These are phyloP conservation scores for Carassius gibelio DNA, from an alignment of 2,113 vertebrate genomes.

Conservation along the genomic window DNA sequence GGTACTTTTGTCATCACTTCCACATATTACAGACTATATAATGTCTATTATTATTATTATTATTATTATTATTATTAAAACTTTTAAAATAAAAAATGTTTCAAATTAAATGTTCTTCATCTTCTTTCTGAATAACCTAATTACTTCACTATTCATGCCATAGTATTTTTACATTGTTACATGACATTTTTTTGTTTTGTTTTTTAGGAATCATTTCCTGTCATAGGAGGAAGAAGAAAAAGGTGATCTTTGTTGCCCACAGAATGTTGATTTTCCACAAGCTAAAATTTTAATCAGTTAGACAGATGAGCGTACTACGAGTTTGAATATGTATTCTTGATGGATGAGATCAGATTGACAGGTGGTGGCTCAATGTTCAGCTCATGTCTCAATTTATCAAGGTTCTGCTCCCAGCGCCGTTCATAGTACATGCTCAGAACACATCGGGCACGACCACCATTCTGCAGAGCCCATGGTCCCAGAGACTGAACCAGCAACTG, in stretches of 20 bases:
- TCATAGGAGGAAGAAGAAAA: not conserved
- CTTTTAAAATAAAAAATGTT: not conserved
- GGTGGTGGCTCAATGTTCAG: no score
- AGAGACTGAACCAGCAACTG: slow-evolving; percentile 77
- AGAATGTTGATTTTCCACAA: not conserved
- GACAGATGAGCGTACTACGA: not conserved
- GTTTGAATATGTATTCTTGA: slow-evolving; percentile 23
- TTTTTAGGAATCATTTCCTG: not conserved
- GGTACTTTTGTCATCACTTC: no score
- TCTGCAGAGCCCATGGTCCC: slow-evolving; percentile 87
- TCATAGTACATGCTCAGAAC: no score
- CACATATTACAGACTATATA: no score
- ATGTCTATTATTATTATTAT: no score
- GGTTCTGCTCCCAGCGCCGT: no score
- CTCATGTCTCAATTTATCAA: no score
- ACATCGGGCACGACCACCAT: slow-evolving; percentile 72
- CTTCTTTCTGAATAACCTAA: not conserved
- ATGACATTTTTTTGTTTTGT: not conserved
- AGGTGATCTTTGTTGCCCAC: not conserved
- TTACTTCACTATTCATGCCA: not conserved
- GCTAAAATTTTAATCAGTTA: not conserved
- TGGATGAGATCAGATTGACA: no score
- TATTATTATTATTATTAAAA: no score
- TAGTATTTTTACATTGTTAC: not conserved
- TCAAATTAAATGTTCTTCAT: not conserved